Base-by-base conservation (phyloP, 2,888 invertebrate genomes). In the Apomyelois bistriatella region DNA sequence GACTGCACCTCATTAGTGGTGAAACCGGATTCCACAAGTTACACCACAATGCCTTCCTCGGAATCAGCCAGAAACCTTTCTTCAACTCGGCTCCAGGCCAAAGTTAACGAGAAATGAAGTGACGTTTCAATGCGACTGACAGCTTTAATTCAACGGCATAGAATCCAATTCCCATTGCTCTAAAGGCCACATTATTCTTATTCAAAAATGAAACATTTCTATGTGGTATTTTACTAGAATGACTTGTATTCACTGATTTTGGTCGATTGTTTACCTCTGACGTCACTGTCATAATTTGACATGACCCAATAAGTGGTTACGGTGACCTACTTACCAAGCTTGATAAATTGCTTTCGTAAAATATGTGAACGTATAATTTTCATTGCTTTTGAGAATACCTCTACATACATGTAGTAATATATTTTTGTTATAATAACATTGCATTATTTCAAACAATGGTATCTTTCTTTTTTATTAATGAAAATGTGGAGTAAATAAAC, bases 1-100 rank as follows among this genome's bases (percentile, higher is more conserved):
- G 79, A 72, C 76, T 66, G 68, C 64, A 64, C 70, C 83, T 86
- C 86, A 85, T 86, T 86, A 87, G 75, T 64, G 68, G 61, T 60
- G 65, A 68, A 77, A 75, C 76, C 79, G 79, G 82, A 79, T 72
- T 64, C 65, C 64, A 64, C 66, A 68, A 66, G 79, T 79, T 81
- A 77, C 72, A 65, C 70, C 76, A 84, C 82, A 85, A 83, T 82
- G 68, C 74, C 72, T 66, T 64, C 64, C 68, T 65, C 66, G 70
- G 65, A 75, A 78, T 79, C 79, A 70, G 70, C 64, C 66, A 65
- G 66, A 70, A 69, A 65, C 68, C 62, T 75, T 80, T 79, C 78
- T 79, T 74, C 64, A 64, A 65, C 68, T 63, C 61, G 58, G 65
- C 73, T 65, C 62, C 58, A 58, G 71, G 67, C 58, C 62, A 52